Percentiles rank a stretch among this genome's conserved stretches.
phyloP scores from a whole-genome alignment of 2,888 invertebrate genomes.

The Augochlorella aurata region DNA sequence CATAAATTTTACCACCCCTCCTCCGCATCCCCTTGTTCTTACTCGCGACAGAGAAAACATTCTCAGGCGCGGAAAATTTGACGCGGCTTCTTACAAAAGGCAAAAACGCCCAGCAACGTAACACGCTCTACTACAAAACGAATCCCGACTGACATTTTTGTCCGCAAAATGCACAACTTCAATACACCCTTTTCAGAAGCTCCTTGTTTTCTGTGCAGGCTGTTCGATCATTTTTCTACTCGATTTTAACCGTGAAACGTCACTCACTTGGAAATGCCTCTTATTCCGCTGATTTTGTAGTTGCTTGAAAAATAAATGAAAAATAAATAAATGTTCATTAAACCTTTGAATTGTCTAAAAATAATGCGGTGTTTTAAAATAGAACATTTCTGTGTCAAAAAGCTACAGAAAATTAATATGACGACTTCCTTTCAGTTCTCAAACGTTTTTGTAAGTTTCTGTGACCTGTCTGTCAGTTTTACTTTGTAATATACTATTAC shows the following conservation, averaged over 20 bases:
- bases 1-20: slow-evolving; percentile 30
- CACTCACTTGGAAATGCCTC: neutral
- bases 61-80: neutral
- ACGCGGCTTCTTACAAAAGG: neutral
- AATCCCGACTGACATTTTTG: neutral
- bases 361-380: no score
- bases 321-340: no score
- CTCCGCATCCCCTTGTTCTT: neutral
- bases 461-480: no score
- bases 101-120: neutral
- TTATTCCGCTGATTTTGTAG: neutral
- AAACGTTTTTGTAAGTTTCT: no score
- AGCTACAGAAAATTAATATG: no score
- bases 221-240: neutral
- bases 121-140: neutral
- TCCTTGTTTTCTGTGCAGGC: neutral
- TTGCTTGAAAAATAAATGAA: neutral
- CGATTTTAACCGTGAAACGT: neutral
- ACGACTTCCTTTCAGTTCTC: no score
- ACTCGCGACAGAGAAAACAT: neutral
- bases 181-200: neutral
- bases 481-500: no score
- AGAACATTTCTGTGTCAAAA: no score
- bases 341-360: no score
- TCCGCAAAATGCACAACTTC: neutral